Conservation (phyloP, 2,888 invertebrate species). For the Celastrina argiolus region DNA sequence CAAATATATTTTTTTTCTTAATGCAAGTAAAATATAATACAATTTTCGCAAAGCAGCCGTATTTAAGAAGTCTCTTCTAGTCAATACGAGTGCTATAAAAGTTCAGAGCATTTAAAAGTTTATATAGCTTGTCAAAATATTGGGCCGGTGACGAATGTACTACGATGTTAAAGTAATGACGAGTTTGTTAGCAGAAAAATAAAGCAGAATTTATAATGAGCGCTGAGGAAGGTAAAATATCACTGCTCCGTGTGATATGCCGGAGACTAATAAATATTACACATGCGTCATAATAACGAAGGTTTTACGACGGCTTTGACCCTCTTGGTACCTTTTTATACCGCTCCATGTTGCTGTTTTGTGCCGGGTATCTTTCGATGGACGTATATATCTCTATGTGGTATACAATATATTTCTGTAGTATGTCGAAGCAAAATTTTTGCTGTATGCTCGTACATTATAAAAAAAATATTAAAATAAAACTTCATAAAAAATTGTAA, state of each 20-base stretch:
- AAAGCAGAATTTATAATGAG: slow-evolving; percentile 23
- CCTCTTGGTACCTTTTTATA: neutral
- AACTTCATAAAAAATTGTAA: no score
- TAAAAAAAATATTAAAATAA: no score
- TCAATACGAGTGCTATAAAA: no score
- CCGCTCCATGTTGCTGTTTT: neutral
- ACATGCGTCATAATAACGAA: slow-evolving; percentile 14
- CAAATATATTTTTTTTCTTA: no score
- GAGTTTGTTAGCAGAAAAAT: slow-evolving; percentile 21
- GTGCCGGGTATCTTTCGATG: neutral
- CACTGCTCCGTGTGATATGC: slow-evolving; percentile 18
- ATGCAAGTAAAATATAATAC: no score
- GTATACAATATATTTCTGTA: no score
- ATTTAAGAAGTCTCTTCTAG: no score
- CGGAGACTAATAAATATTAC: slow-evolving; percentile 17
- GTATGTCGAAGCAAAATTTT: no score
- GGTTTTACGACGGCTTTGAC: slow-evolving; percentile 10
- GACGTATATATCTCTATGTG: no score
- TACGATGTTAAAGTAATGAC: slow-evolving; percentile 24
- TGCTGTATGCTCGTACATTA: no score
- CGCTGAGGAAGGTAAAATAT: slow-evolving; percentile 25
- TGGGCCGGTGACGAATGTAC: slow-evolving; percentile 31
- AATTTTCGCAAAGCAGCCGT: no score
- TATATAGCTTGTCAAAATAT: slow-evolving; percentile 41
- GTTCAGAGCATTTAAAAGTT: slow-evolving; percentile 42